Conservation (phyloP, 2,113 vertebrate species). For the Australoheros scitulus region DNA sequence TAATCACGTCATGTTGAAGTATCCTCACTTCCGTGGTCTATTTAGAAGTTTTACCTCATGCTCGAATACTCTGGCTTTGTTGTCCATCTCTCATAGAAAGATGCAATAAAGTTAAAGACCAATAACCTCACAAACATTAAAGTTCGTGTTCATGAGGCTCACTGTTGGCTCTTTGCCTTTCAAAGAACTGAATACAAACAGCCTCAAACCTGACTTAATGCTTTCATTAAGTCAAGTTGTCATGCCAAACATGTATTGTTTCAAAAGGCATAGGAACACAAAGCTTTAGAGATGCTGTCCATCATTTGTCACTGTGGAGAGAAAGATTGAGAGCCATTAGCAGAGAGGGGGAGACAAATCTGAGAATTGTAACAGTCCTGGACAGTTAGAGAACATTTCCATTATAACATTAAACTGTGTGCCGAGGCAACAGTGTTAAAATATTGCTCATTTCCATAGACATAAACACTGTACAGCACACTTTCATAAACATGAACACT, state of each 20-base stretch:
- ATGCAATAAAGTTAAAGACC: conserved; percentile 28
- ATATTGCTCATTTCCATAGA: conserved; percentile 70
- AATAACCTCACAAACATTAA: conserved; percentile 27
- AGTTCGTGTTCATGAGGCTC: conserved; percentile 29
- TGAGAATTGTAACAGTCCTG: conserved; percentile 71
- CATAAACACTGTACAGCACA: conserved; percentile 79
- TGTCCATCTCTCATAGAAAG: conserved; percentile 62
- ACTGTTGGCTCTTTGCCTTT: conserved; percentile 46
- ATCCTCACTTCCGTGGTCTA: conserved; percentile 20
- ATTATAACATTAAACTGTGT: conserved; percentile 71
- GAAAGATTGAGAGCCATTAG: conserved; percentile 82
- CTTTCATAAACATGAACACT: conserved; percentile 82
- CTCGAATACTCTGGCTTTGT: conserved; percentile 55
- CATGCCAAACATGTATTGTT: conserved; percentile 59
- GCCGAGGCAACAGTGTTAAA: conserved; percentile 74
- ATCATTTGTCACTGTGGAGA: conserved; percentile 81
- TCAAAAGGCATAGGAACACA: conserved; percentile 77
- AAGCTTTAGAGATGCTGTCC: conserved; percentile 77
- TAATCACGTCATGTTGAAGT: conserved; percentile 18
- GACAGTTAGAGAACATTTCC: conserved; percentile 72
- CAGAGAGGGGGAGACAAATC: conserved; percentile 78
- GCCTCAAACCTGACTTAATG: conserved; percentile 56
- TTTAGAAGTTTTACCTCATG: conserved; percentile 57
- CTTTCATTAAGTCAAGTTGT: conserved; percentile 55
- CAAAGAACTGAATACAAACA: conserved; percentile 41